These are phyloP conservation scores for Thripadectes ignobilis DNA, from an alignment of 2,797 vertebrate species.

Conservation along the genomic window DNA sequence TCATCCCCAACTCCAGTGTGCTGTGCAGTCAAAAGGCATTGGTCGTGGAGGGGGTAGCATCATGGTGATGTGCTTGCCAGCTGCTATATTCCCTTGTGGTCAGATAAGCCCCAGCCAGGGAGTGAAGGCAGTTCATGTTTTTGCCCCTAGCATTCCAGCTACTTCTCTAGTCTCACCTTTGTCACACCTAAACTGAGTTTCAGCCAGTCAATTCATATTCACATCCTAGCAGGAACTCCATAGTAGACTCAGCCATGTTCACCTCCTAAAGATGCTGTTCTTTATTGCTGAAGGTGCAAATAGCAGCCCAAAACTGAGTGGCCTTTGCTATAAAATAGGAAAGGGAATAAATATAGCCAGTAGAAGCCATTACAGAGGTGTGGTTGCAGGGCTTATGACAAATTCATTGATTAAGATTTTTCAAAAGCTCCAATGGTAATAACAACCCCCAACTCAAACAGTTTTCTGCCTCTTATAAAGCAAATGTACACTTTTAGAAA, in stretches of 20 bases:
- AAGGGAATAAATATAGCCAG: neutral
- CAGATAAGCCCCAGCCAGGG: neutral
- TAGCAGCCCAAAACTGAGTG: neutral
- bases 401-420: neutral
- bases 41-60: neutral
- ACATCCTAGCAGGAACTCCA: neutral
- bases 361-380: neutral
- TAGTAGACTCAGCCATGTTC: neutral
- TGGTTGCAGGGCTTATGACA: neutral
- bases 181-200: neutral
- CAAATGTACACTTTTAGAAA: neutral
- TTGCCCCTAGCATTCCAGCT: neutral
- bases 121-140: neutral
- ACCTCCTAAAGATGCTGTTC: neutral
- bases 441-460: accelerated
- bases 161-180: neutral
- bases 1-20: neutral
- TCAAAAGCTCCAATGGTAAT: neutral
- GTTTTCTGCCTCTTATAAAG: neutral
- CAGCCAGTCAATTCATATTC: neutral
- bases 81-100: neutral
- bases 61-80: neutral
- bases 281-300: neutral
- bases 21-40: neutral
- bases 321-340: neutral